Base-by-base conservation (phyloP, 2,797 vertebrate genomes). In the Chromobotia macracanthus region DNA sequence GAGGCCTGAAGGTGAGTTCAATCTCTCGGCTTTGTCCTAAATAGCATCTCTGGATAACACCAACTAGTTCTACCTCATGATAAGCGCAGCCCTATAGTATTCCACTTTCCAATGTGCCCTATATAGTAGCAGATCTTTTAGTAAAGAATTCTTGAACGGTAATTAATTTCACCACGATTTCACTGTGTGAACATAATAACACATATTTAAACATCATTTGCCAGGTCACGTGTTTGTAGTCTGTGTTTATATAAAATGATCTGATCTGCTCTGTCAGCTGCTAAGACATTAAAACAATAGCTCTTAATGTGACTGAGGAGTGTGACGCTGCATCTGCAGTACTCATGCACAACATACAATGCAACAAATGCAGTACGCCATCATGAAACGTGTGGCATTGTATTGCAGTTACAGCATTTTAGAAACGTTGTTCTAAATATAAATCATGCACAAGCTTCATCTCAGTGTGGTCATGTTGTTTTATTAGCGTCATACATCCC, bases 1-100 rank as follows among this genome's bases (percentile, higher is more conserved):
- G 48, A n/a, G 3, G 50, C 73, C 61, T 19, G 23, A 31, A 75
- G 50, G 21, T 55, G 50, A 71, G 25, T 15, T 64, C 1, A 35
- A n/a, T 66, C 48, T 75, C 48, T 53, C 31, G 1, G 74, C 50
- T 67, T 67, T 6, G 74, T 58, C 51, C 64, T 76, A 46, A 76
- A 76, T 38, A 66, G 25, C 28, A 28, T 56, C 21, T 56, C 13
- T 28, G 21, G 51, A 76, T 46, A 23, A 41, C 64, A 67, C 25
- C 35, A 56, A 1, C 19, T 28, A 23, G 35, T 35, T 38, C 60
- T 51, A 13, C 72, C 1, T 51, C 8, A 67, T 76, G 63, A 13
- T 25, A 25, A 4, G 61, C 13, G 21, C 16, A n/a, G 38, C 21
- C 35, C 21, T 25, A 55, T 35, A 18, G 18, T 3, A 21, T 58